These are phyloP conservation scores for Pipistrellus nathusii DNA, from an alignment of 2,797 vertebrate genomes.

Conservation along the genomic window DNA sequence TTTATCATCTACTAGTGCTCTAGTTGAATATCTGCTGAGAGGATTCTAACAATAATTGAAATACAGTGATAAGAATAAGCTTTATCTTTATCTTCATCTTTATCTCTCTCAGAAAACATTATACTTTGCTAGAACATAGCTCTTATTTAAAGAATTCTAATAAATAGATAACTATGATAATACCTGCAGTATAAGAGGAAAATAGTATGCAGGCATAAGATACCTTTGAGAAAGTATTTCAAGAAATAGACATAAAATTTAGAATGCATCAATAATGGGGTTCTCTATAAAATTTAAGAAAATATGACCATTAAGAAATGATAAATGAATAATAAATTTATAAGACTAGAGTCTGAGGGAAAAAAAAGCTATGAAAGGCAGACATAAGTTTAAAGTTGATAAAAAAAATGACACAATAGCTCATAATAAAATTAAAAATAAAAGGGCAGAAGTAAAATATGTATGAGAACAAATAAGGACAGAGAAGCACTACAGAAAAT, in stretches of 20 bases:
- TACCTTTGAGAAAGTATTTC: neutral
- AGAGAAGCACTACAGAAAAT: constrained; percentile 52
- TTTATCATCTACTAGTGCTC: neutral
- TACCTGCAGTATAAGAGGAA: neutral
- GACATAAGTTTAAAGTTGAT: constrained; percentile 24
- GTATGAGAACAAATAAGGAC: constrained; percentile 54
- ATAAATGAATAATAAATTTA: constrained; percentile 33
- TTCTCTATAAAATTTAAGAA: constrained; percentile 53
- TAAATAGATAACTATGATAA: neutral
- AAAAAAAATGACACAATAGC: constrained; percentile 29
- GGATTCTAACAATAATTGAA: neutral
- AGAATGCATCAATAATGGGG: neutral
- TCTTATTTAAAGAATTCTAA: constrained; percentile 52
- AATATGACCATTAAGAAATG: constrained; percentile 53
- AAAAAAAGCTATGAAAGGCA: neutral
- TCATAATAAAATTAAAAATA: constrained; percentile 44
- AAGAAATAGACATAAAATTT: constrained; percentile 35
- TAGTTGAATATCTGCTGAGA: neutral
- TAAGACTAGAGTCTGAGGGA: neutral
- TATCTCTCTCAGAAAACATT: constrained; percentile 17
- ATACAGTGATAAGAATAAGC: neutral
- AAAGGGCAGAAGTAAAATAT: constrained; percentile 59
- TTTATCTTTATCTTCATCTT: neutral
- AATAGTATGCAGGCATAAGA: neutral
- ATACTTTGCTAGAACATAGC: neutral